A percentile compares a stretch with the other conserved stretches of the same genome.
Conservation (phyloP, 2,113 vertebrate species). For the Paramisgurnus dabryanus region DNA sequence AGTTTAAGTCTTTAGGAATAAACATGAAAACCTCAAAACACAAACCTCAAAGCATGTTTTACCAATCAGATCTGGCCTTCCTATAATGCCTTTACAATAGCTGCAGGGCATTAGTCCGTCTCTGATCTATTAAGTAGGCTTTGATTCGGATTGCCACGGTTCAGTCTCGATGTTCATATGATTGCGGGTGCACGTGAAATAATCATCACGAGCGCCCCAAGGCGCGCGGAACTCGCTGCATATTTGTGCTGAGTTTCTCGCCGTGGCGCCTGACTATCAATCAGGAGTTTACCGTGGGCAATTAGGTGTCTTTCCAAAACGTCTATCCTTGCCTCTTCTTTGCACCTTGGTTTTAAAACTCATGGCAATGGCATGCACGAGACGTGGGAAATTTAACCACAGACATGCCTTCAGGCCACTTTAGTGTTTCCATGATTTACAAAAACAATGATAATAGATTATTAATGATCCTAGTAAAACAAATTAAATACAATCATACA, state of each 20-base stretch:
- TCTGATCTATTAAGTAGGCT: constrained; percentile 1
- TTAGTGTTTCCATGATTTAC: constrained; percentile 19
- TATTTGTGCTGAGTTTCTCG: constrained; percentile 21
- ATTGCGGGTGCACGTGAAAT: constrained; percentile 29
- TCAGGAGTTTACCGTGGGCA: constrained; percentile 31
- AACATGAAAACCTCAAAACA: not conserved
- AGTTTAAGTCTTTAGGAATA: not conserved
- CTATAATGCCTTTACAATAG: not conserved
- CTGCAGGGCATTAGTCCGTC: not conserved
- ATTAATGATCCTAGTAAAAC: not conserved
- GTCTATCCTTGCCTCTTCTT: constrained; percentile 13
- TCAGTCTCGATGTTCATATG: constrained; percentile 19
- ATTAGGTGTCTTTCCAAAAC: constrained; percentile 27
- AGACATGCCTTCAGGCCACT: constrained; percentile 20
- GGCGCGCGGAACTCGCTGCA: constrained; percentile 10
- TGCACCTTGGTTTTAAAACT: constrained; percentile 13
- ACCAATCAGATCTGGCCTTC: not conserved
- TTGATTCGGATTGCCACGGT: constrained; percentile 16
- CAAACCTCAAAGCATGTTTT: not conserved
- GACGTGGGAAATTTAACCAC: constrained; percentile 24
- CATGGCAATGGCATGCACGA: constrained; percentile 34
- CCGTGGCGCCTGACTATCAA: constrained; percentile 21
- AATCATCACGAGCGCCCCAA: constrained; percentile 18
- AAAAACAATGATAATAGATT: constrained; percentile 1
- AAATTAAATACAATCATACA: not conserved